Evolutionary conservation across 2,888 invertebrate species (phyloP), one percentile per base, ranked within the genome.

Genomic region (Tortricodes alternella): DNA sequence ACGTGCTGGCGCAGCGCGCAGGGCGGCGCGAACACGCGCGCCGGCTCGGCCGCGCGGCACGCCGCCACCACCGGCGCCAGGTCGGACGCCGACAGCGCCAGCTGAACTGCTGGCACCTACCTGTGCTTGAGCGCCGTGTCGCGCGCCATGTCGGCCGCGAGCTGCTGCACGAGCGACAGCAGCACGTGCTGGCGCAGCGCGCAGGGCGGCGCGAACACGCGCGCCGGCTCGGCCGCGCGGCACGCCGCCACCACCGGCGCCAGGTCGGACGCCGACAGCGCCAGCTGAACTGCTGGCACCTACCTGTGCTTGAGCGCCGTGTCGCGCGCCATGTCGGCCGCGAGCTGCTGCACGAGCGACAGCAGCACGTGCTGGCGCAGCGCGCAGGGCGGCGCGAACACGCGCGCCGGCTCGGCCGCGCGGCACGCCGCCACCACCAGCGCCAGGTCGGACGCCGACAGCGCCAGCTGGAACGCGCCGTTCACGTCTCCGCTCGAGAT

Each of bases 391-490:
- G 92, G 92, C 6, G 93, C 92, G 85, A 98, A 97, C 60, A 98
- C 95, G 60, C 92, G 92, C 53, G 93, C 92, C 0, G 96, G 95
- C 74, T 97, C 95, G 15, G 97, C 96, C 60, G 93, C 93, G 72
- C 97, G 95, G 80, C 98, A 97, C 8, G 97, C 95, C 64, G 94
- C 94, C 79, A 98, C 94, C 48, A 99, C 97, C 58, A 98, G 91
- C 66, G 93, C 92, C 57, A 98, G 92, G 91, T 99, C 98, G 27
- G 96, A 95, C 9, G 97, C 98, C 7, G 93, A 91, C 60, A 99
- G 91, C 8, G 99, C 98, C 91, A 97, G 92, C 80, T 97, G 96
- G 87, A 98, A 98, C 38, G 98, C 98, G 58, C 95, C 93, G 85
- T 97, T 96, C 44, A 95, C 91, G 79, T 97, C 96, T 1, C 96